Percentiles rank a stretch among this genome's conserved stretches.
Conservation (phyloP, 2,797 vertebrate genomes). For the Myoxocephalus aenaeus region DNA sequence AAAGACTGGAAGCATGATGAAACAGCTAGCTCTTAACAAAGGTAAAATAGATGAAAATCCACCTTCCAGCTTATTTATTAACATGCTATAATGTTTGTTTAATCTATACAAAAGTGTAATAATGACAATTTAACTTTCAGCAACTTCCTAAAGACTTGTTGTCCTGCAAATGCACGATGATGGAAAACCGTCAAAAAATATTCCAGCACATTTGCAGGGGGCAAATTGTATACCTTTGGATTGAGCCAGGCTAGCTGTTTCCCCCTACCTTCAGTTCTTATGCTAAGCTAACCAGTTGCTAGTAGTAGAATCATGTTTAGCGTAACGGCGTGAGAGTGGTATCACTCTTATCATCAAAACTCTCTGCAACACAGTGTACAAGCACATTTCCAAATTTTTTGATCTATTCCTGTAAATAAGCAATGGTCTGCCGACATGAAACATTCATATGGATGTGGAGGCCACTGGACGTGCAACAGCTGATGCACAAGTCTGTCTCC, state of each 20-base stretch:
- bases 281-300: slow-evolving; percentile 1
- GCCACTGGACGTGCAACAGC: not conserved
- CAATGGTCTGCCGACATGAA: not conserved
- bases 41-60: not conserved
- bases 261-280: not conserved
- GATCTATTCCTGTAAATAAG: not conserved
- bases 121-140: not conserved
- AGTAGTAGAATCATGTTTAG: not conserved
- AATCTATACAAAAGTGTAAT: not conserved
- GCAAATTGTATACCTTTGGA: not conserved
- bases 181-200: not conserved
- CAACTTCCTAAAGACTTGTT: not conserved
- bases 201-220: not conserved
- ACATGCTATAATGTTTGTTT: not conserved
- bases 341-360: not conserved
- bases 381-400: not conserved
- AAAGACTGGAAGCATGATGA: not conserved
- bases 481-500: not conserved
- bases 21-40: not conserved
- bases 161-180: not conserved
- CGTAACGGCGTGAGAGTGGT: not conserved
- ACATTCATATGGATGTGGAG: not conserved
- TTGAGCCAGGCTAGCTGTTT: not conserved
- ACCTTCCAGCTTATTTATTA: not conserved
- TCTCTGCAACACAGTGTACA: not conserved